Percentiles rank a stretch among this genome's conserved stretches.
Conservation (phyloP, 2,888 invertebrate species). For the Pedicia rivosa region DNA sequence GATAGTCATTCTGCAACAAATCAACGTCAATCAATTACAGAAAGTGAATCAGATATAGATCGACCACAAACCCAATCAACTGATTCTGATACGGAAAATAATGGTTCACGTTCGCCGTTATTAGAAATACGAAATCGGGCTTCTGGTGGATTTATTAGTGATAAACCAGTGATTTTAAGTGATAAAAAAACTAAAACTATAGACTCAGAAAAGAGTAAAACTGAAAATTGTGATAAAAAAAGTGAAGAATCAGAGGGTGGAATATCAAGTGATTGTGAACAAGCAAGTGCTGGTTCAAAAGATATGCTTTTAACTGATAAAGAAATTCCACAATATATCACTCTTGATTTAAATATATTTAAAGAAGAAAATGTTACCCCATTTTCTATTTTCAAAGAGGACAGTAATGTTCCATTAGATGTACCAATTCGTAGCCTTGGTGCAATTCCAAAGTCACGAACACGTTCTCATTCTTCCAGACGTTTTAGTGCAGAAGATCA, state of each 20-base stretch:
- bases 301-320: conserved; percentile 40
- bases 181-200: conserved; percentile 13
- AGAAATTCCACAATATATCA: neutral
- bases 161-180: neutral
- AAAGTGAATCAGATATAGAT: conserved; percentile 17
- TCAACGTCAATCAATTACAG: conserved; percentile 24
- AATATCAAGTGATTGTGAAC: conserved; percentile 36
- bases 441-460: conserved; percentile 21
- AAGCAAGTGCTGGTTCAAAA: conserved; percentile 52
- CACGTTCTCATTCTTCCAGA: conserved; percentile 37
- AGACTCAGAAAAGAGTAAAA: conserved; percentile 14
- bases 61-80: conserved; percentile 29
- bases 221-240: conserved; percentile 12
- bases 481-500: conserved; percentile 27
- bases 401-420: neutral
- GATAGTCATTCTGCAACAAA: conserved; percentile 28
- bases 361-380: neutral
- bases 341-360: neutral
- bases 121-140: conserved; percentile 30
- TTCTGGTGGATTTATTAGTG: neutral
- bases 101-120: conserved; percentile 52
- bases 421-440: conserved; percentile 13
- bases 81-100: conserved; percentile 49
- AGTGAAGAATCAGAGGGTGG: conserved; percentile 34
- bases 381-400: neutral